Conservation (phyloP, 2,888 invertebrate genomes). For the Tolmerus cingulatus region DNA sequence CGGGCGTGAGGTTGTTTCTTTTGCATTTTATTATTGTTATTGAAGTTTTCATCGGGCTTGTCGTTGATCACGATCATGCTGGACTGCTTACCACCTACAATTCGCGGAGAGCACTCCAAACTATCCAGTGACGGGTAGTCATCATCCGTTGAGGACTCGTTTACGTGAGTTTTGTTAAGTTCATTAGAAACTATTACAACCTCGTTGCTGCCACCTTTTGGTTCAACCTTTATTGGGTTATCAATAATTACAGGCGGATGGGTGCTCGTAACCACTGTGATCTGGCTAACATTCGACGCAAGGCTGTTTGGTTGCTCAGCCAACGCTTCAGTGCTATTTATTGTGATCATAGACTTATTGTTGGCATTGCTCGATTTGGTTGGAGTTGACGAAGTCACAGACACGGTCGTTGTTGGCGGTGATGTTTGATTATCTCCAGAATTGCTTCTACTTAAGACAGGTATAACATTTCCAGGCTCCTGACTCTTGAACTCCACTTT, state of each 20-base stretch:
- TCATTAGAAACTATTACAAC: slow-evolving; percentile 85
- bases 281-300: slow-evolving; percentile 75
- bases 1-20: slow-evolving; percentile 64
- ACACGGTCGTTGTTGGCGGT: slow-evolving; percentile 50
- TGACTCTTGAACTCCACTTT: slow-evolving; percentile 51
- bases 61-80: slow-evolving; percentile 58
- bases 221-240: slow-evolving; percentile 62
- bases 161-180: slow-evolving; percentile 71
- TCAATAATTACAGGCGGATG: slow-evolving; percentile 82
- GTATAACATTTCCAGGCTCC: slow-evolving; percentile 51
- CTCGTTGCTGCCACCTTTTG: slow-evolving; percentile 65
- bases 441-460: slow-evolving; percentile 56
- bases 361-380: slow-evolving; percentile 46
- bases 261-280: slow-evolving; percentile 81
- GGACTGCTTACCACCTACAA: slow-evolving; percentile 54
- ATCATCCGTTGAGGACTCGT: slow-evolving; percentile 79
- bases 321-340: slow-evolving; percentile 59
- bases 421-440: slow-evolving; percentile 42
- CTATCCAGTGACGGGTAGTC: slow-evolving; percentile 81
- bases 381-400: slow-evolving; percentile 44
- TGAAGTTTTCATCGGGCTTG: slow-evolving; percentile 56
- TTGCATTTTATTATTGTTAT: slow-evolving; percentile 39
- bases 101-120: slow-evolving; percentile 67
- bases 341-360: slow-evolving; percentile 52
- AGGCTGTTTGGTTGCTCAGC: slow-evolving; percentile 76